Base-by-base conservation (phyloP, 2,888 invertebrate genomes). In the Gibbula magus region DNA sequence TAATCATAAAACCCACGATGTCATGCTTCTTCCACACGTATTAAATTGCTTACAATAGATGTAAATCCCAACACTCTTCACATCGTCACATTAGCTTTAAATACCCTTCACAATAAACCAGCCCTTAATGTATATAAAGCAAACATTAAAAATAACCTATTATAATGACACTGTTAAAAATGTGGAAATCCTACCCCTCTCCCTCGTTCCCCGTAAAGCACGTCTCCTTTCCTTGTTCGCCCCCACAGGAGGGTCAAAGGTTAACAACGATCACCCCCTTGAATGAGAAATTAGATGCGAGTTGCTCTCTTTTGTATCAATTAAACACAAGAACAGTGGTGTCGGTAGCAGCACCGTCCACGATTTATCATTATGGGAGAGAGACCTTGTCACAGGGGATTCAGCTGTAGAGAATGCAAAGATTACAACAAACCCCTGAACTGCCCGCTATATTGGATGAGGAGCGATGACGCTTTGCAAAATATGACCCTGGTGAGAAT, bases 281-380 rank as follows among this genome's bases (percentile, higher is more conserved):
- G 25, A 61, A 29, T 29, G 20, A 29, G 61, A 61, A 61, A 61
- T 61, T 61, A 61, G 61, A 61, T 25, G 61, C 25, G 25, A 29
- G 25, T 61, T 29, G 61, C 25, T 29, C 61, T 61, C 61, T 61
- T 61, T 61, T 61, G 61, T 61, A 61, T 25, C 61, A 61, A 61
- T 61, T 61, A 61, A 61, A 61, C 61, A 25, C 61, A 29, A 61
- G 61, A 61, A 61, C 61, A 61, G 61, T 29, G 13, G 61, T 29
- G 61, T 61, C 25, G 13, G 13, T 61, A 16, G 29, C 61, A 13
- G 16, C 25, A 61, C 25, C 13, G 4, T 16, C 16, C 2, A 61
- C 61, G 61, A 61, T 61, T 61, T 29, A 61, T 61, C 61, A 61
- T 29, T 29, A 61, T 29, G 29, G 29, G 61, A 25, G 61, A 29